Evolutionary conservation across 2,113 vertebrate species (phyloP), one percentile per base, ranked within the genome.

Genomic region (Spermophilus dauricus): DNA sequence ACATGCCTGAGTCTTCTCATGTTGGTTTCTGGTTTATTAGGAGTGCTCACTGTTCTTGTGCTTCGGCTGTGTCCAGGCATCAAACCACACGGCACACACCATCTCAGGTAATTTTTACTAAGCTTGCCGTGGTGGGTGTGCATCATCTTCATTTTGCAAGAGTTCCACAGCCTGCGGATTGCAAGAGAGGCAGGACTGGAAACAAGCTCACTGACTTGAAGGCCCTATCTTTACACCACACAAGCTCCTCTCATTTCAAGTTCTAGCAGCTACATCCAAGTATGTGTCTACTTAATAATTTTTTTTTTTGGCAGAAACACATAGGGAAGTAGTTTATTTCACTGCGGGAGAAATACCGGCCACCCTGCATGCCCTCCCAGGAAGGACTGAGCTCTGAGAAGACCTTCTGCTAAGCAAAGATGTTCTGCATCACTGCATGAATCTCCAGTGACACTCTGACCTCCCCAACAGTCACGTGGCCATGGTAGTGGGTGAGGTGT

Each of bases 381-480:
- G 24, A 84, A 67, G 9, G 70, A 45, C 3, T 18, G 28, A 48
- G 6, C 42, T 7, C 30, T 65, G 69, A 86, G 48, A 95, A 76
- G 34, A n/a, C 7, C 18, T 32, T 70, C 18, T 26, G 1, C n/a
- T 76, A 17, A 8, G 34, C 14, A 65, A 56, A 16, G 20, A 26
- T 11, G 3, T 28, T 26, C 13, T 58, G 14, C 0, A 0, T 30
- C 37, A 34, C 42, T 34, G 16, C 14, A 4, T 20, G 51, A 78
- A 37, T 53, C 39, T 86, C 67, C 42, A 65, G 63, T 16, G 86
- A 53, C 37, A 34, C 34, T 61, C 42, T 28, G 1, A 12, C 16
- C 7, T 8, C n/a, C 16, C 8, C 0, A 0, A 12, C 0, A 32
- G 28, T 75, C 30, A 18, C 0, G 0, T 14, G 48, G 24, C 65